Conservation (phyloP, 2,888 invertebrate genomes). For the Lissocephala sabroskyi region DNA sequence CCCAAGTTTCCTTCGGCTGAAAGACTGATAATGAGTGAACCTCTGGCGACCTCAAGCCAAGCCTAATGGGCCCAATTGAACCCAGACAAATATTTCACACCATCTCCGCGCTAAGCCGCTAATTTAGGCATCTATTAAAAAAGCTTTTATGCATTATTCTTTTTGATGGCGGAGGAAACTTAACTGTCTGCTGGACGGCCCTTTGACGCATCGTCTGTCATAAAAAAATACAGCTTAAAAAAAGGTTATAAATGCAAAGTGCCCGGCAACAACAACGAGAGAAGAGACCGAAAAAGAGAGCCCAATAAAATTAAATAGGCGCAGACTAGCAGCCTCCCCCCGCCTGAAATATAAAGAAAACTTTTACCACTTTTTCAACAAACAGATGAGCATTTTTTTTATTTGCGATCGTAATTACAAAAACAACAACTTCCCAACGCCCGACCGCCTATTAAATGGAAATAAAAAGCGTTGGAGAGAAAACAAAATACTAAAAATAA, state of each 20-base stretch:
- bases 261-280: neutral
- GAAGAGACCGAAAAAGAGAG: conserved; percentile 5
- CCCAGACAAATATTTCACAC: no score
- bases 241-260: conserved; percentile 27
- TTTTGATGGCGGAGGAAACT: conserved; percentile 28
- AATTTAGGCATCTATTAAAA: conserved; percentile 8
- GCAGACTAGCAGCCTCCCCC: conserved; percentile 2
- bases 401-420: no score
- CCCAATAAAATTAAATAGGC: conserved; percentile 23
- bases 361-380: conserved; percentile 5
- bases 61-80: no score
- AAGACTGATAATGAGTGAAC: no score
- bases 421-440: neutral
- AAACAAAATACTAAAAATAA: conserved; percentile 48
- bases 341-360: no score
- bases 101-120: neutral
- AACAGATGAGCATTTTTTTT: conserved; percentile 18
- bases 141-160: conserved; percentile 31
- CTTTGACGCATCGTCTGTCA: conserved; percentile 42
- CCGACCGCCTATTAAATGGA: conserved; percentile 58
- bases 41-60: no score
- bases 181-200: conserved; percentile 8
- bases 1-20: no score
- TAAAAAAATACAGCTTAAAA: conserved; percentile 29
- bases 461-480: conserved; percentile 40